phyloP scores from a whole-genome alignment of 1,140 invertebrate species.

The Oedothorax gibbosus region DNA sequence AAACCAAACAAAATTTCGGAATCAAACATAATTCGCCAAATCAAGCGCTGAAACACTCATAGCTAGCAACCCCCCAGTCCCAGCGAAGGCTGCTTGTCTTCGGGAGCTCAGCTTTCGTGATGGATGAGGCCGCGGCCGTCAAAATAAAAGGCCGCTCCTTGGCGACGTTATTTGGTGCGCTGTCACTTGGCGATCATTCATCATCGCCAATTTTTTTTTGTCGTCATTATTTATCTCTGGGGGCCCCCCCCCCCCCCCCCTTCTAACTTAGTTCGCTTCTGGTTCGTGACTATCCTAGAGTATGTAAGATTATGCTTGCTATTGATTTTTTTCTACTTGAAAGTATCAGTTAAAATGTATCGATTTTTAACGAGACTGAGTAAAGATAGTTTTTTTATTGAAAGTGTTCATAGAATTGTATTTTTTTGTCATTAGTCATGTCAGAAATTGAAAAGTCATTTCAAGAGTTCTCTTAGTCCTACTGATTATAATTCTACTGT shows the following conservation, averaged over 20 bases:
- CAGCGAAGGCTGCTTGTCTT: conserved; percentile 45
- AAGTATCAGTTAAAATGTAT: too few relatives aligned
- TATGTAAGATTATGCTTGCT: not conserved
- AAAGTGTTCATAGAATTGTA: not conserved
- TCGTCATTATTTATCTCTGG: not conserved
- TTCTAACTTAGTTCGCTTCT: not conserved
- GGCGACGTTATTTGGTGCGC: conserved; percentile 54
- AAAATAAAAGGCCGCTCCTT: conserved; percentile 59
- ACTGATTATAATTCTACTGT: too few relatives aligned
- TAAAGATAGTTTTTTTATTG: too few relatives aligned
- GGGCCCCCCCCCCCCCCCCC: not conserved
- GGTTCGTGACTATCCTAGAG: not conserved
- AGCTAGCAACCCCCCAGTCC: conserved; percentile 8
- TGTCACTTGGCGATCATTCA: conserved; percentile 59
- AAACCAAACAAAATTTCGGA: too few relatives aligned
- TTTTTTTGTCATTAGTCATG: not conserved
- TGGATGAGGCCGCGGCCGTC: conserved; percentile 56
- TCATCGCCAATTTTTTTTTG: conserved; percentile 56
- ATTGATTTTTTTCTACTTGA: too few relatives aligned
- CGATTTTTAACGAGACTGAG: too few relatives aligned
- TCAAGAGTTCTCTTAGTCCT: too few relatives aligned
- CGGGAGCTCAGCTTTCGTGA: conserved; percentile 59
- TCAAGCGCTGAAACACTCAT: not conserved
- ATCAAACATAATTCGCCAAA: too few relatives aligned
- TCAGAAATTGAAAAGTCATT: too few relatives aligned